Conservation (phyloP, 2,888 invertebrate species). For the Pheosia tremula region DNA sequence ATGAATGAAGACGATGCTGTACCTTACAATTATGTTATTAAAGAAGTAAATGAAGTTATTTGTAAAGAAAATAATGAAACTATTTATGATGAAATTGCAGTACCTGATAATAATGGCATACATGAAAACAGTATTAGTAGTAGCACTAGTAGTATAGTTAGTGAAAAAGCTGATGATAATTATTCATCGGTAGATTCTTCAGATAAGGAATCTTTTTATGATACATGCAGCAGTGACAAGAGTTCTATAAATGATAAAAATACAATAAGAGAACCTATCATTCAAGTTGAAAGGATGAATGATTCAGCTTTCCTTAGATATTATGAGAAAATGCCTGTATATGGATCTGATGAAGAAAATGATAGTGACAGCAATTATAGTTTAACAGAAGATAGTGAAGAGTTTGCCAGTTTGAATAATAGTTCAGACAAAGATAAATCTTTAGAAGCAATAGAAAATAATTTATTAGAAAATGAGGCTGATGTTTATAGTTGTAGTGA, state of each 20-base stretch:
- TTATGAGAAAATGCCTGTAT: slow-evolving; percentile 45
- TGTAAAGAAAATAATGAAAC: slow-evolving; percentile 7
- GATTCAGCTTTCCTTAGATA: slow-evolving; percentile 59
- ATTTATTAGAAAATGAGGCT: slow-evolving; percentile 30
- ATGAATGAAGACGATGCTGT: slow-evolving; percentile 4
- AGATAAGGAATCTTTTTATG: slow-evolving; percentile 59
- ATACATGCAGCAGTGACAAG: slow-evolving; percentile 66
- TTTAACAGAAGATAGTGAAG: slow-evolving; percentile 16
- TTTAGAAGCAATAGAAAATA: slow-evolving; percentile 21
- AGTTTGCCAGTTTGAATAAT: slow-evolving; percentile 29
- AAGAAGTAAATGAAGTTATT: slow-evolving; percentile 11
- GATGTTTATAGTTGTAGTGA: slow-evolving; percentile 31
- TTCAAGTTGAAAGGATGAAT: slow-evolving; percentile 57
- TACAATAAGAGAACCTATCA: slow-evolving; percentile 45
- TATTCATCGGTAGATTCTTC: slow-evolving; percentile 19
- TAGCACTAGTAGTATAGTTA: not conserved
- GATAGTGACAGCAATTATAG: slow-evolving; percentile 23
- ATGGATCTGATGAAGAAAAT: slow-evolving; percentile 14
- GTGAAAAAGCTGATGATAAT: slow-evolving; percentile 2
- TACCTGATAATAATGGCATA: slow-evolving; percentile 10
- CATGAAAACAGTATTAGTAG: not conserved
- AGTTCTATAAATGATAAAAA: slow-evolving; percentile 26
- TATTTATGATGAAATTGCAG: slow-evolving; percentile 3
- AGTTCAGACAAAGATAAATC: slow-evolving; percentile 22
- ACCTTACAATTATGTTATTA: slow-evolving; percentile 5